Evolutionary conservation across 2,888 invertebrate species (phyloP), one percentile per base, ranked within the genome.

Genomic region (Ophion ventricosus): DNA sequence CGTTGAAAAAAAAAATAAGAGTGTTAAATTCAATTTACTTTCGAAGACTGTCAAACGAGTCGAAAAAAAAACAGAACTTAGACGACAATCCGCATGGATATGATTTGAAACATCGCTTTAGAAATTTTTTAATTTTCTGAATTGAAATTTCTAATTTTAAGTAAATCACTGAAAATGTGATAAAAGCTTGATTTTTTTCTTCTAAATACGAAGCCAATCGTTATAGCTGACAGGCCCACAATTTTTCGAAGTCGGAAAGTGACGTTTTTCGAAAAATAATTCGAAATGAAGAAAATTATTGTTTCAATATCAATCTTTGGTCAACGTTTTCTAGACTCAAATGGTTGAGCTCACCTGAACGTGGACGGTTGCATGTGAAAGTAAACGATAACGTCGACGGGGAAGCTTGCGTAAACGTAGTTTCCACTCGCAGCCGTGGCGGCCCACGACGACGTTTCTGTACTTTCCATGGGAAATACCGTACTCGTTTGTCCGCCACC

Each of bases 351-450:
- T 85, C 76, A 92, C 92, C 93, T 94, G 94, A 99, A 98, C 0
- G 98, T 98, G 78, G 98, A 98, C 0, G 99, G 99, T 93, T 99
- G 98, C 96, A 99, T 99, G 93, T 98, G 98, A 94, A 99, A 98
- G 94, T 99, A 99, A 61, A 99, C 99, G 88, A 99, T 98, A 29
- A 99, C 99, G 94, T 99, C 99, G 0, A 99, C 99, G 0, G 99
- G 99, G 93, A 99, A 99, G 77, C 98, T 98, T 56, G 98, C 97
- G 92, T 98, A 98, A 87, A 97, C 97, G 91, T 97, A 97, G 89
- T 92, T 93, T 66, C 91, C 91, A 79, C 89, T 91, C 10, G 93
- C 93, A 40, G 93, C 92, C 14, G 92, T 91, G 1, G 90, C 92
- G 5, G 92, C 91, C 91, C 92, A 93, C 7, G 92, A 93, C 54